phyloP scores from a whole-genome alignment of 2,888 invertebrate genomes.

The Leptogaster cylindrica region DNA sequence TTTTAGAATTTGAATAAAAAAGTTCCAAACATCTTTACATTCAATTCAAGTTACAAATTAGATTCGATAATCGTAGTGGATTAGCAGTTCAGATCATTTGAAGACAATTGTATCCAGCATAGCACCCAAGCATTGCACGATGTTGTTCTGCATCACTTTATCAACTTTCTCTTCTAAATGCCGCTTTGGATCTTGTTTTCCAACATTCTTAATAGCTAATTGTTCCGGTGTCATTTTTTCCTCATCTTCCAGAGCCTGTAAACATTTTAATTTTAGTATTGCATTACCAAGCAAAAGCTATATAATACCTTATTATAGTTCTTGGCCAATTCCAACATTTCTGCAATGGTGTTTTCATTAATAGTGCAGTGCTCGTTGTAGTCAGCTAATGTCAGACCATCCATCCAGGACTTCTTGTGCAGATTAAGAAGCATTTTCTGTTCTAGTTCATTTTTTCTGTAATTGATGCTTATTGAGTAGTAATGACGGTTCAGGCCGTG shows the following conservation, averaged over 20 bases:
- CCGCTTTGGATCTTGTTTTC: conserved; percentile 98
- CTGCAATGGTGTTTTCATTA: conserved; percentile 92
- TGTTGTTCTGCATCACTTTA: conserved; percentile 94
- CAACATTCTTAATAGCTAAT: conserved; percentile 98
- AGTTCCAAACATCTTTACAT: not conserved
- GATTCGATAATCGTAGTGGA: not conserved
- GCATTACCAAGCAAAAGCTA: too few species aligned
- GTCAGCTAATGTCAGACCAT: conserved; percentile 88
- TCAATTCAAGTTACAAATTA: conserved; percentile 12
- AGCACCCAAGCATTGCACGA: conserved; percentile 96
- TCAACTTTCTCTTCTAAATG: conserved; percentile 99
- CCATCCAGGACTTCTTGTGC: conserved; percentile 99
- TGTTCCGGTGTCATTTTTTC: conserved; percentile 99
- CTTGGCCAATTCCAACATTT: conserved; percentile 97
- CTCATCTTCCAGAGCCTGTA: conserved; percentile 90
- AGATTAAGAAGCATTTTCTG: conserved; percentile 99
- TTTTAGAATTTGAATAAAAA: not conserved
- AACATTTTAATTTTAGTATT: too few species aligned
- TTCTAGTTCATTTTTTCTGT: conserved; percentile 97
- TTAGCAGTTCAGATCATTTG: conserved; percentile 67
- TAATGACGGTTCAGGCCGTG: conserved; percentile 99
- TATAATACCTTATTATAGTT: conserved; percentile 86
- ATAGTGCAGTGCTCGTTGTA: conserved; percentile 91
- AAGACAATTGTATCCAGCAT: conserved; percentile 94
- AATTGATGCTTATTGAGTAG: conserved; percentile 99